Evolutionary conservation across 2,113 vertebrate genomes (phyloP).

Genomic region (Aegotheles bennettii): DNA sequence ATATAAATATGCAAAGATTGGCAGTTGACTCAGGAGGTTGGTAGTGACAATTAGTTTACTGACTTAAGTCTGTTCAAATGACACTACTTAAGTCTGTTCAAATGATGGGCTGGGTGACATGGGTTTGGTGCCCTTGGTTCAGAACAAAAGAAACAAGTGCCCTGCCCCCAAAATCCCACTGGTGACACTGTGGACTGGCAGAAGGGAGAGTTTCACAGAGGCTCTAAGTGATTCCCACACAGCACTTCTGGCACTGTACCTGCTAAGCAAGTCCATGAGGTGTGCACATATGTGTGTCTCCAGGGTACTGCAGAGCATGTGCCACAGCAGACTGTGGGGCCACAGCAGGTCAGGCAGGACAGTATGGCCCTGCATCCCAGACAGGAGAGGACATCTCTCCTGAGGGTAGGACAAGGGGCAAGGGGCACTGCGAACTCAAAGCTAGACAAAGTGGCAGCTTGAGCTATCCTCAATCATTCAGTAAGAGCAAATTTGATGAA

Average conservation of each 20-base stretch:
- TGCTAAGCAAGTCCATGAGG: not conserved
- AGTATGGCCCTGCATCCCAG: not conserved
- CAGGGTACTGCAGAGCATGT: not conserved
- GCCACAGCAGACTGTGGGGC: not conserved
- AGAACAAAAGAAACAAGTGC: not conserved
- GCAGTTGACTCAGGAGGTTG: not conserved
- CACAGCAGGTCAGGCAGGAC: rapidly evolving
- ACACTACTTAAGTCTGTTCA: not conserved
- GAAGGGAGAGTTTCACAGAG: not conserved
- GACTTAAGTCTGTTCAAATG: not conserved
- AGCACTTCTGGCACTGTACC: not conserved
- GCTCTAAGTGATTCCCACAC: not conserved
- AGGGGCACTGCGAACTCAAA: not conserved
- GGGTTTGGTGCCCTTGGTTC: not conserved
- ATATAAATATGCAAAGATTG: not conserved
- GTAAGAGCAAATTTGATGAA: not conserved
- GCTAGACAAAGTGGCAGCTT: not conserved
- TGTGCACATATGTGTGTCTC: not conserved
- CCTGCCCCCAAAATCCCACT: not conserved
- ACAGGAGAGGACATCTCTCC: not conserved
- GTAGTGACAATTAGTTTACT: not conserved
- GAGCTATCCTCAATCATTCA: not conserved
- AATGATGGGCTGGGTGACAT: not conserved
- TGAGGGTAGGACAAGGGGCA: rapidly evolving
- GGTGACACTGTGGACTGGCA: rapidly evolving